phyloP scores from a whole-genome alignment of 2,797 vertebrate genomes.

The Aldrovandia affinis region DNA sequence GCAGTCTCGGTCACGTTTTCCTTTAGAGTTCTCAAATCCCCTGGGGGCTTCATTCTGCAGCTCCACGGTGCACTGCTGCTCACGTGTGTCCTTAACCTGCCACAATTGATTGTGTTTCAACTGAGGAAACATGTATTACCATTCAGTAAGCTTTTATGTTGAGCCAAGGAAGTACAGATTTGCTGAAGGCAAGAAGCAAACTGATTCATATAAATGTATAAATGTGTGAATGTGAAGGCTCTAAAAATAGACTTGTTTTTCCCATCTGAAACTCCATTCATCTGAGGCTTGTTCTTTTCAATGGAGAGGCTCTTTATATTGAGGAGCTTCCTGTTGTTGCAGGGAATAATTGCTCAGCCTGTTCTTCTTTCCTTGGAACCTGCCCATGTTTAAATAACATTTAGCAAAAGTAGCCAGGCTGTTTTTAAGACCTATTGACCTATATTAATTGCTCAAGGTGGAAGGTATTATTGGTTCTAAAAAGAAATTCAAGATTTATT shows the following conservation, averaged over 20 bases:
- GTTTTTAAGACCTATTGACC: background rate
- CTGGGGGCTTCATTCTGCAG: slow-evolving; percentile 38
- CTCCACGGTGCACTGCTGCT: slow-evolving; percentile 35
- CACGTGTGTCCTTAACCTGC: slow-evolving; percentile 57
- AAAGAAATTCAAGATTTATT: background rate
- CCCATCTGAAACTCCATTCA: slow-evolving; percentile 43
- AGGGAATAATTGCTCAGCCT: slow-evolving; percentile 12
- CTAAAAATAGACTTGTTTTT: slow-evolving; percentile 50
- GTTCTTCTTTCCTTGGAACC: background rate
- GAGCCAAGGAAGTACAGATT: slow-evolving; percentile 31
- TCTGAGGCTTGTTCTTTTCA: slow-evolving; percentile 44
- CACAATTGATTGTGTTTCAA: slow-evolving; percentile 50
- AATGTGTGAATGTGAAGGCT: slow-evolving; percentile 48
- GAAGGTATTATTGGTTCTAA: background rate
- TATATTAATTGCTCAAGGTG: background rate
- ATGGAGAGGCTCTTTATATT: slow-evolving; percentile 37
- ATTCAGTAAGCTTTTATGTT: slow-evolving; percentile 36
- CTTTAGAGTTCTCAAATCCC: slow-evolving; percentile 46
- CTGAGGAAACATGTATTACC: slow-evolving; percentile 42
- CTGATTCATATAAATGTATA: slow-evolving; percentile 49
- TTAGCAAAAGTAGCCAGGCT: background rate
- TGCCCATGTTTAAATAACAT: background rate
- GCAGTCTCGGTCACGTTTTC: slow-evolving; percentile 50
- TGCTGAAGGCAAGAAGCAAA: slow-evolving; percentile 50
- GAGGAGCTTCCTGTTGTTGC: slow-evolving; percentile 20